A percentile compares a stretch with the other conserved stretches of the same genome.
These are phyloP conservation scores for Pangasius mekongensis DNA, from an alignment of 2,797 vertebrate species.

Conservation along the genomic window DNA sequence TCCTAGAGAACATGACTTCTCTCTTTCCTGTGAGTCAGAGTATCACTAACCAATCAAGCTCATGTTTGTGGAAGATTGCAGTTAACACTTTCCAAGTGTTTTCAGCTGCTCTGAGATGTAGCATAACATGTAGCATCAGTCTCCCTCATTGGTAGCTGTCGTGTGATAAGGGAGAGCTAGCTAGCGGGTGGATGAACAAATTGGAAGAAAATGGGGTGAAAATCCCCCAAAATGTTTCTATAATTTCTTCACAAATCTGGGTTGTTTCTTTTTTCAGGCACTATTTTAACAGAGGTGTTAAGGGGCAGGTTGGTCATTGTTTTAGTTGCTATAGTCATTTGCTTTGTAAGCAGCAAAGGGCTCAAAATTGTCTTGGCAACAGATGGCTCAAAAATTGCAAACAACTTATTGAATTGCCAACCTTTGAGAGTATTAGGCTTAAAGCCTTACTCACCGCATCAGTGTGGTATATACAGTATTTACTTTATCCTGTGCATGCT, in stretches of 20 bases:
- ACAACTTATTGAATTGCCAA: not conserved
- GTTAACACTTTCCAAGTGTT: not conserved
- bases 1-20: not conserved
- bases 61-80: not conserved
- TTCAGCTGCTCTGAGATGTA: not conserved
- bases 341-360: not conserved
- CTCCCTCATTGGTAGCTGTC: not conserved
- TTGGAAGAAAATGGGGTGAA: not conserved
- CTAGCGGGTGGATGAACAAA: not conserved
- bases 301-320: not conserved
- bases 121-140: too few relatives aligned
- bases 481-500: constrained; percentile 23
- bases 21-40: not conserved
- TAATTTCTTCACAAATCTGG: not conserved
- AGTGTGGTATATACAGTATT: constrained; percentile 2
- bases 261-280: not conserved
- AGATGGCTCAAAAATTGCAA: not conserved
- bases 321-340: not conserved
- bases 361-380: not conserved
- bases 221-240: not conserved
- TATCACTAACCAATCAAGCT: not conserved
- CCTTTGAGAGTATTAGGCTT: not conserved
- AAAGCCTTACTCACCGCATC: not conserved
- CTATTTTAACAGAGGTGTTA: not conserved
- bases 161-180: not conserved